phyloP scores from a whole-genome alignment of 2,113 vertebrate species.

The Chauna torquata region DNA sequence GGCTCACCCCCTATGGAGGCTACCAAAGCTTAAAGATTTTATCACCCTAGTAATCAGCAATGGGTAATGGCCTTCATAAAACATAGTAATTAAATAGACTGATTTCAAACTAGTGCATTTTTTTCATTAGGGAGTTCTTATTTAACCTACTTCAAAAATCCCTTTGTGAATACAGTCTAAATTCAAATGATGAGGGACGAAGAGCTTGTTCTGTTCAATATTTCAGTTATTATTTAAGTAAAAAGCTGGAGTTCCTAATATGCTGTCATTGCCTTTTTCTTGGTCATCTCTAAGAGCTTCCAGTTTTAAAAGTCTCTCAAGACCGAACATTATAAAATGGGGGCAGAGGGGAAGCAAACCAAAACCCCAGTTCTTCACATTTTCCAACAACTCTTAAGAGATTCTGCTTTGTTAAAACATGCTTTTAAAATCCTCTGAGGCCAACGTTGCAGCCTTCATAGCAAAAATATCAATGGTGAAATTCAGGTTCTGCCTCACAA shows the following conservation, averaged over 20 bases:
- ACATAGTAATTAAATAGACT: slow-evolving; percentile 70
- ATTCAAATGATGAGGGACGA: neutral
- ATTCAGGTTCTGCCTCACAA: neutral
- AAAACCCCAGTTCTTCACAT: neutral
- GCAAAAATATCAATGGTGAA: slow-evolving; percentile 6
- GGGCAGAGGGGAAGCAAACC: neutral
- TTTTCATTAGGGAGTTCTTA: slow-evolving; percentile 66
- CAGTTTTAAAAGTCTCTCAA: slow-evolving; percentile 5
- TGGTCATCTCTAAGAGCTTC: neutral
- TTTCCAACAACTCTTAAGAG: neutral
- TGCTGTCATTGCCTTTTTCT: neutral
- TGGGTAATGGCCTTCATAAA: slow-evolving; percentile 71
- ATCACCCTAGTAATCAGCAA: slow-evolving; percentile 65
- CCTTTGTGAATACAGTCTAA: slow-evolving; percentile 50
- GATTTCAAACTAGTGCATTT: slow-evolving; percentile 70
- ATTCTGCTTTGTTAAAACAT: slow-evolving; percentile 28
- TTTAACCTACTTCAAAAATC: slow-evolving; percentile 63
- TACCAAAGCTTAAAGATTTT: slow-evolving; percentile 67
- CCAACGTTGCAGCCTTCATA: neutral
- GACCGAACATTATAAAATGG: neutral
- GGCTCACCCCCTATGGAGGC: slow-evolving; percentile 58
- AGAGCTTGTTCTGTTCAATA: neutral
- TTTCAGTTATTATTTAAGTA: slow-evolving; percentile 3
- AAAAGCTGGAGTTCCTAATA: neutral
- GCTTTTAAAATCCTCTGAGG: neutral